Percentiles rank a stretch among this genome's conserved stretches.
These are phyloP conservation scores for Oligia latruncula DNA, from an alignment of 2,888 invertebrate genomes.

Conservation along the genomic window DNA sequence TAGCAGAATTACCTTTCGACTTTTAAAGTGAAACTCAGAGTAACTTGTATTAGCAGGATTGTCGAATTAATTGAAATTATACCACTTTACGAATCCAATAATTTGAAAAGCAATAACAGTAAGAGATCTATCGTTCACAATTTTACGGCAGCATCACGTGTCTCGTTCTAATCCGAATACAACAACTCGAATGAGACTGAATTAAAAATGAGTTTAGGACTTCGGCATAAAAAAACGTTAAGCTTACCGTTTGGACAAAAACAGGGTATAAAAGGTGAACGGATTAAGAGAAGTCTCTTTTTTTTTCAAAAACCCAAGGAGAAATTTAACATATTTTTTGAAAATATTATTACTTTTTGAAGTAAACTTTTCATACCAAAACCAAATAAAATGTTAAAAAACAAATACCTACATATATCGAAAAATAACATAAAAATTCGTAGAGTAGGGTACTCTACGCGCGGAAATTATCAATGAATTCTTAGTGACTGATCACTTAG, in stretches of 20 bases:
- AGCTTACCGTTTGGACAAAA: not conserved
- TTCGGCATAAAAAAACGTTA: slow-evolving; percentile 43
- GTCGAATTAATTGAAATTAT: slow-evolving; percentile 22
- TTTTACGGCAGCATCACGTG: slow-evolving; percentile 37
- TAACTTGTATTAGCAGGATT: slow-evolving; percentile 10
- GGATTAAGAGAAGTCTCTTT: too few relatives aligned
- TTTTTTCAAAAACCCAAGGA: too few relatives aligned
- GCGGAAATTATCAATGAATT: too few relatives aligned
- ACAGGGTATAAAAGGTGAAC: too few relatives aligned
- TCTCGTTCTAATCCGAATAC: slow-evolving; percentile 49
- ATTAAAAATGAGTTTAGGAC: slow-evolving; percentile 51
- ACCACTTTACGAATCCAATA: slow-evolving; percentile 19
- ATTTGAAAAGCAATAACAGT: slow-evolving; percentile 26
- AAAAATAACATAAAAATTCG: too few relatives aligned
- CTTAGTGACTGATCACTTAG: too few relatives aligned
- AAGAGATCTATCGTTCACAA: slow-evolving; percentile 36
- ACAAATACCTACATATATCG: rapidly evolving
- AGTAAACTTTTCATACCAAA: too few relatives aligned
- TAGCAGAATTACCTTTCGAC: not conserved
- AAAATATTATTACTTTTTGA: too few relatives aligned
- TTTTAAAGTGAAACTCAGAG: not conserved
- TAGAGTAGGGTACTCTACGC: too few relatives aligned
- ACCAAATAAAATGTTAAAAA: too few relatives aligned
- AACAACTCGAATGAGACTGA: slow-evolving; percentile 37
- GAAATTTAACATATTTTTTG: too few relatives aligned